phyloP scores from a whole-genome alignment of 30 jellyfish, hydroid and myxozoan genomes.

The Hydractinia symbiolongicarpus region DNA sequence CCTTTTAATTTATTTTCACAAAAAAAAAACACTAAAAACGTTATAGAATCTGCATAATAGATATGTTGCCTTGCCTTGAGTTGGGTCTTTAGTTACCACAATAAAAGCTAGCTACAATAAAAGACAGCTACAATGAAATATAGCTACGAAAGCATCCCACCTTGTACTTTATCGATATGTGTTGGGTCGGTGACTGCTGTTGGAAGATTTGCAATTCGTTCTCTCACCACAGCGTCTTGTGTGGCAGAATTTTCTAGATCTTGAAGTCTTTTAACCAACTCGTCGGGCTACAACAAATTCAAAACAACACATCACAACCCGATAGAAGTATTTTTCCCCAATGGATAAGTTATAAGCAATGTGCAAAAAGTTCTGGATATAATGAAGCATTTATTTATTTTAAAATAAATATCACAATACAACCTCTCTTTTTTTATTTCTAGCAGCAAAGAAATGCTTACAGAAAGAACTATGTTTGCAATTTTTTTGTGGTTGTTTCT shows the following conservation, averaged over 20 bases:
- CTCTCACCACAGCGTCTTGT: constrained; percentile 93
- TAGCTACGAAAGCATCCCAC: constrained; percentile 18
- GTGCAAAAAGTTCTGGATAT: background rate
- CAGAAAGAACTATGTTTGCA: background rate
- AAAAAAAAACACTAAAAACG: too few species aligned
- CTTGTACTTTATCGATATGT: constrained; percentile 66
- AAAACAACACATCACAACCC: background rate
- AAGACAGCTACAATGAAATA: background rate
- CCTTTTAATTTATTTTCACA: too few species aligned
- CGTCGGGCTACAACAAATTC: constrained; percentile 68
- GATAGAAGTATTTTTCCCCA: background rate
- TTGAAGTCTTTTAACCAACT: constrained; percentile 57
- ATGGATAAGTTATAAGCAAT: background rate
- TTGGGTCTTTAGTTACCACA: background rate
- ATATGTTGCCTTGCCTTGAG: too few species aligned
- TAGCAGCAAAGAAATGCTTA: background rate
- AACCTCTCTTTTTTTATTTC: background rate
- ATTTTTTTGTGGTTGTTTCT: background rate
- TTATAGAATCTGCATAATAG: too few species aligned
- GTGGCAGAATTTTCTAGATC: constrained; percentile 86
- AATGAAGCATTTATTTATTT: background rate
- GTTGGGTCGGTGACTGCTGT: constrained; percentile 80
- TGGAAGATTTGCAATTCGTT: constrained; percentile 79
- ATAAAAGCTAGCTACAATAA: background rate
- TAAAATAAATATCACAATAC: background rate